phyloP scores from a whole-genome alignment of 2,888 invertebrate species.

The Luffia ferchaultella region DNA sequence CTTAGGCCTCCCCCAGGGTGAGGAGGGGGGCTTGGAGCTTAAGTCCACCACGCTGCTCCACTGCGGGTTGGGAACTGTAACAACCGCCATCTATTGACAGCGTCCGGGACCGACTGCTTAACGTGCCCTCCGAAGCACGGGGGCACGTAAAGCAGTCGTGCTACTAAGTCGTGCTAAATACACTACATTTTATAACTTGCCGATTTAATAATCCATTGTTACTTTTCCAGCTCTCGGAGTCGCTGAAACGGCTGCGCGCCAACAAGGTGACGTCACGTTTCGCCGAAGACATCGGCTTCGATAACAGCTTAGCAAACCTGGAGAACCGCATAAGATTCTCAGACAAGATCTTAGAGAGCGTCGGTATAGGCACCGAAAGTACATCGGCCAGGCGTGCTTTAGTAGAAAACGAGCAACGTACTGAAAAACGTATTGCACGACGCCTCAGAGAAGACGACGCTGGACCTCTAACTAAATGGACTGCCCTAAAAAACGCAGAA shows the following conservation, averaged over 20 bases:
- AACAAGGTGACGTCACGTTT: slow-evolving; percentile 67
- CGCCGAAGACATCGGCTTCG: slow-evolving; percentile 71
- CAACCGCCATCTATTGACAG: too few species aligned
- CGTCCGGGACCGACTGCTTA: too few species aligned
- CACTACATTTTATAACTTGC: too few species aligned
- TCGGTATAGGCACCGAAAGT: slow-evolving; percentile 66
- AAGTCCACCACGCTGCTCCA: too few species aligned
- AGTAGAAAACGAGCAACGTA: slow-evolving; percentile 53
- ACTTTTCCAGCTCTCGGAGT: slow-evolving; percentile 66
- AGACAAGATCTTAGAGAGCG: slow-evolving; percentile 70
- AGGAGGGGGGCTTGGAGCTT: too few species aligned
- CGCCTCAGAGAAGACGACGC: slow-evolving; percentile 44
- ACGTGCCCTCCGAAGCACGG: too few species aligned
- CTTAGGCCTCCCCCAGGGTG: too few species aligned
- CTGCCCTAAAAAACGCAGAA: slow-evolving; percentile 57
- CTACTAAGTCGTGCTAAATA: too few species aligned
- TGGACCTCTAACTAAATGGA: slow-evolving; percentile 68
- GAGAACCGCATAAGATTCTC: slow-evolving; percentile 68
- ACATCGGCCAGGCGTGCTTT: slow-evolving; percentile 56
- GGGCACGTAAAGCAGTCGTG: too few species aligned
- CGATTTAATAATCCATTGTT: too few species aligned
- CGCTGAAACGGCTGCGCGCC: slow-evolving; percentile 68
- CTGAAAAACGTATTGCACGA: slow-evolving; percentile 52
- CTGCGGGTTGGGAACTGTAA: too few species aligned
- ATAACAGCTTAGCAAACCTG: slow-evolving; percentile 63